A percentile compares a stretch with the other conserved stretches of the same genome.
These are phyloP conservation scores for Ameiurus melas DNA, from an alignment of 2,113 vertebrate genomes.

Conservation along the genomic window DNA sequence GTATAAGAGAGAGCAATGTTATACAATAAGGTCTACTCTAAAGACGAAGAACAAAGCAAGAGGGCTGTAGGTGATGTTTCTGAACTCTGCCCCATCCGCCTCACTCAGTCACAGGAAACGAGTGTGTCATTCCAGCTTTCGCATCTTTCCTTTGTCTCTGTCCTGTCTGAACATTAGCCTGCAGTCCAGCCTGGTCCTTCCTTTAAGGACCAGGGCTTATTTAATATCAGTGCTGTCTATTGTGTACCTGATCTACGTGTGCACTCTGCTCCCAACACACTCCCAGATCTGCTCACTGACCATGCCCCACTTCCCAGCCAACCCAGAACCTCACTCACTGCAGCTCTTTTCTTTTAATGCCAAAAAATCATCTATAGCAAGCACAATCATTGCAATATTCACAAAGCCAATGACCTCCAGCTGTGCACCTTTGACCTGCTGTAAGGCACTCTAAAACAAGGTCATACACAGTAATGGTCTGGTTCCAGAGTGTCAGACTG, in stretches of 20 bases:
- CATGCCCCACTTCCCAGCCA: neutral
- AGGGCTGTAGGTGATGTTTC: neutral
- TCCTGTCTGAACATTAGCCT: slow-evolving; percentile 10
- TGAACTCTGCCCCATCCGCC: slow-evolving; percentile 10
- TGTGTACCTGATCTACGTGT: slow-evolving; percentile 3
- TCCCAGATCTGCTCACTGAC: slow-evolving; percentile 3
- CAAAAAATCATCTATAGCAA: slow-evolving; percentile 7
- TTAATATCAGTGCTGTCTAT: neutral
- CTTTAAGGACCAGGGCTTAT: neutral
- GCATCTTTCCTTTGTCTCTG: slow-evolving; percentile 8
- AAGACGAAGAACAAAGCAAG: slow-evolving; percentile 4
- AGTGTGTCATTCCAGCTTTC: slow-evolving; percentile 6
- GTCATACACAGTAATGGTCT: neutral
- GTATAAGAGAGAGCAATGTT: neutral
- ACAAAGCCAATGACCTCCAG: slow-evolving; percentile 16
- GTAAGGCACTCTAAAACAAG: neutral
- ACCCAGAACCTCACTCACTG: neutral
- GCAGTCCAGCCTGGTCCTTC: neutral
- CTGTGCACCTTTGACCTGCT: slow-evolving; percentile 31
- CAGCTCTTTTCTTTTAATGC: slow-evolving; percentile 17
- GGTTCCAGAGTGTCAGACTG: neutral
- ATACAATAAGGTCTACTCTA: neutral
- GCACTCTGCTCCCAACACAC: neutral
- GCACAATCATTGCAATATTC: neutral
- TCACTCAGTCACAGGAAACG: slow-evolving; percentile 35